Conservation (phyloP, 2,888 invertebrate species). For the Hyposoter didymator region DNA sequence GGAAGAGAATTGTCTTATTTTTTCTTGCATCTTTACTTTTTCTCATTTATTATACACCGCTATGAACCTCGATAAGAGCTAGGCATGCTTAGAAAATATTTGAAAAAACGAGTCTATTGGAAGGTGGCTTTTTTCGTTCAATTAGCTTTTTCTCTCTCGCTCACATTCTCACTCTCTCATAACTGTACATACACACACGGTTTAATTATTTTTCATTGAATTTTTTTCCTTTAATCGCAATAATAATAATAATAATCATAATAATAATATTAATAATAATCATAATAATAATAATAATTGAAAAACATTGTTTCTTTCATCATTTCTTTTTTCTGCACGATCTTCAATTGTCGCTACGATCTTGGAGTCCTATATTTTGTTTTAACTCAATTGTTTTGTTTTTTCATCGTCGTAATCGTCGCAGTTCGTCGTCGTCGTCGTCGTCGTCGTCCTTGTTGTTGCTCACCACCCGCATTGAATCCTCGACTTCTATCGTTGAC, state of each 20-base stretch:
- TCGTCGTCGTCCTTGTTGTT: constrained; percentile 43
- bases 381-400: constrained; percentile 8
- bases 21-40: constrained; percentile 41
- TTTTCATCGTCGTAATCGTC: constrained; percentile 29
- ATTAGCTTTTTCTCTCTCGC: constrained; percentile 65
- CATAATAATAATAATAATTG: constrained; percentile 20
- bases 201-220: constrained; percentile 56
- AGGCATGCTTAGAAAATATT: constrained; percentile 83
- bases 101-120: constrained; percentile 82
- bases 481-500: constrained; percentile 16
- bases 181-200: constrained; percentile 78
- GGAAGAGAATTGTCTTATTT: constrained; percentile 13
- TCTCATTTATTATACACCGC: constrained; percentile 74
- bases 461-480: constrained; percentile 46
- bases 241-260: constrained; percentile 31
- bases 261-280: constrained; percentile 38
- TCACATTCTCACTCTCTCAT: constrained; percentile 61
- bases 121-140: constrained; percentile 77
- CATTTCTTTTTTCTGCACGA: constrained; percentile 51
- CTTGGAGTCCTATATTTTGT: constrained; percentile 40
- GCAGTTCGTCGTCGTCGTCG: constrained; percentile 16
- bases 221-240: constrained; percentile 52
- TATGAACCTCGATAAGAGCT: constrained; percentile 77
- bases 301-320: constrained; percentile 46
- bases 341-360: constrained; percentile 43